Conservation (phyloP, 2,113 vertebrate genomes). For the Charina bottae region DNA sequence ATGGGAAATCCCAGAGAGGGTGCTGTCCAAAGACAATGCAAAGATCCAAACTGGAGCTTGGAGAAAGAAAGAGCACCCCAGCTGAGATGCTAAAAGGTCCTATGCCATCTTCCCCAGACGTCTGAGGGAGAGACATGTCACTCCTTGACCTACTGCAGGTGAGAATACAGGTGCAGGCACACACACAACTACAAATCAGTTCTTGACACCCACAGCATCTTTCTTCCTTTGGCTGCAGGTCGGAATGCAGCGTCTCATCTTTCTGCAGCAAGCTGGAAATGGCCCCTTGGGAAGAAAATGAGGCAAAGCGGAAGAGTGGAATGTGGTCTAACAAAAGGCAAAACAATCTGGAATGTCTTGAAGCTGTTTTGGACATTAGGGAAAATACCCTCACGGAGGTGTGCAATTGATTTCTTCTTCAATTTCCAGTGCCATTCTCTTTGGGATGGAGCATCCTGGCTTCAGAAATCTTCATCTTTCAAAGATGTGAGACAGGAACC, state of each 20-base stretch:
- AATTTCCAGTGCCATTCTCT: background rate
- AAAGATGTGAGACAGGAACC: background rate
- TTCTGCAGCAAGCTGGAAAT: background rate
- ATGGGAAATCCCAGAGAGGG: slow-evolving; percentile 13
- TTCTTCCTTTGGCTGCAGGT: no score
- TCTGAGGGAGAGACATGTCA: no score
- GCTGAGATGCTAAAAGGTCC: rapidly evolving
- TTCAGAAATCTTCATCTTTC: background rate
- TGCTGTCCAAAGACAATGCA: slow-evolving; percentile 10
- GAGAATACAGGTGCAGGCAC: background rate
- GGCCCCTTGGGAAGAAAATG: background rate
- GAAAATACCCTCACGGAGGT: background rate
- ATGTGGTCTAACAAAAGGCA: background rate
- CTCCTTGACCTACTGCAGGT: no score
- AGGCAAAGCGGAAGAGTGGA: rapidly evolving
- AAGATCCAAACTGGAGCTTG: background rate
- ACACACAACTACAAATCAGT: background rate
- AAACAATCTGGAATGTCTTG: background rate
- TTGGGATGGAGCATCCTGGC: background rate
- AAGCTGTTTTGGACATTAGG: background rate
- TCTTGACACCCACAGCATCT: background rate
- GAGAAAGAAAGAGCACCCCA: no score
- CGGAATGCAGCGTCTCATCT: background rate
- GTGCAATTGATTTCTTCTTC: no score
- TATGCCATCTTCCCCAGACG: rapidly evolving